Evolutionary conservation across 2,797 vertebrate genomes (phyloP).

Genomic region (Fringilla coelebs): DNA sequence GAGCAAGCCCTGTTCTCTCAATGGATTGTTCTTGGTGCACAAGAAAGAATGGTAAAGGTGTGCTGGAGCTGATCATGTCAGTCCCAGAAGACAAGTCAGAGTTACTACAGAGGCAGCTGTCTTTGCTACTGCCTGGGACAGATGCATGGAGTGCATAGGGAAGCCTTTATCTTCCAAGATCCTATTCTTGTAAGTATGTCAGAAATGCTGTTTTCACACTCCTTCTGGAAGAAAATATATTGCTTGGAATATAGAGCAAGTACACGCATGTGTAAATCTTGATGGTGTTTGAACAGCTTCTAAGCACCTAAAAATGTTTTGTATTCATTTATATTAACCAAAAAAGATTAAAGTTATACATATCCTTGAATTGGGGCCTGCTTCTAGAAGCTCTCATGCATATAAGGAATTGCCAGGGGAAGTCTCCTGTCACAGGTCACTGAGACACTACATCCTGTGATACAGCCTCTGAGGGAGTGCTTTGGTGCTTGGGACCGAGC

Average conservation of each 20-base stretch:
- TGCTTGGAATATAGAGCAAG: neutral
- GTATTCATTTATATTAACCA: neutral
- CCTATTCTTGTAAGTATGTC: neutral
- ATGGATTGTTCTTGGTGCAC: neutral
- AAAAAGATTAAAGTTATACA: neutral
- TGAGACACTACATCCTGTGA: neutral
- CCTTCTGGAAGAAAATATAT: neutral
- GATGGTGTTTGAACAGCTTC: neutral
- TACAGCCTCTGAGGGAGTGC: neutral
- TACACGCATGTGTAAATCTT: neutral
- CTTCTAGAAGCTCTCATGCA: neutral
- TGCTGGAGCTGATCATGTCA: neutral
- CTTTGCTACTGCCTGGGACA: neutral
- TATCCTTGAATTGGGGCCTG: neutral
- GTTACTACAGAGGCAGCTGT: rapidly evolving
- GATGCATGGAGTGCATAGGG: neutral
- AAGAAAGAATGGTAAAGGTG: neutral
- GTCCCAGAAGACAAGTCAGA: neutral
- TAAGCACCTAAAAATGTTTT: neutral
- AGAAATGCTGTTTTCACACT: neutral
- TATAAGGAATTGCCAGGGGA: neutral
- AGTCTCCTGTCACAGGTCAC: neutral
- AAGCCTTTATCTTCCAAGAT: neutral
- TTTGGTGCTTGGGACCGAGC: neutral
- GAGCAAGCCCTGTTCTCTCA: neutral